Evolutionary conservation across 2,797 vertebrate genomes (phyloP).

Genomic region (Malurus leucopterus): DNA sequence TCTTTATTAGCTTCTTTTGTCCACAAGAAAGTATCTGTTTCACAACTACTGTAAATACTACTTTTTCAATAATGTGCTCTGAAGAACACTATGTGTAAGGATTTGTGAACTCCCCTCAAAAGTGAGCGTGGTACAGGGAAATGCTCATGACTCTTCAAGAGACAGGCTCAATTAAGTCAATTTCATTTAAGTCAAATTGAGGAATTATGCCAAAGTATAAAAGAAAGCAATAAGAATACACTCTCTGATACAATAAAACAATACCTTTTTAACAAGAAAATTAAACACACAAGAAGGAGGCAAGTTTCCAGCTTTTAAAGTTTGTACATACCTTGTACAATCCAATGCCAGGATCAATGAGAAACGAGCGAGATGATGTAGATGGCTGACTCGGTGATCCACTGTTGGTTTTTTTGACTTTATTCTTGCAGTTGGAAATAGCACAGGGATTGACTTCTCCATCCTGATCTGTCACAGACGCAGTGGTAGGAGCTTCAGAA

Average conservation of each 20-base stretch:
- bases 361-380: conserved; percentile 82
- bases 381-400: conserved; percentile 80
- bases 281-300: background rate
- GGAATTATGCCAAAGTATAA: background rate
- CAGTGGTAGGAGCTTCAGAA: conserved; percentile 81
- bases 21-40: background rate
- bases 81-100: background rate
- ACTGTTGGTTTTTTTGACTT: conserved; percentile 76
- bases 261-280: background rate
- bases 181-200: background rate
- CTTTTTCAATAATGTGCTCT: background rate
- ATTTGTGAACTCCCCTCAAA: background rate
- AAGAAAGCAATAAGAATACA: background rate
- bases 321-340: conserved; percentile 85
- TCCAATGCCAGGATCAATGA: conserved; percentile 89
- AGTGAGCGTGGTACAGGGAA: background rate
- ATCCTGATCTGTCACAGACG: conserved; percentile 77
- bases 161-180: background rate
- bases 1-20: background rate
- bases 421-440: conserved; percentile 78
- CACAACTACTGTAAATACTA: background rate
- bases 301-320: background rate
- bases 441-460: conserved; percentile 70
- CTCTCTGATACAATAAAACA: background rate
- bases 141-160: background rate